Conservation (phyloP, 2,888 invertebrate genomes). For the Liopterus haemorrhoidalis region DNA sequence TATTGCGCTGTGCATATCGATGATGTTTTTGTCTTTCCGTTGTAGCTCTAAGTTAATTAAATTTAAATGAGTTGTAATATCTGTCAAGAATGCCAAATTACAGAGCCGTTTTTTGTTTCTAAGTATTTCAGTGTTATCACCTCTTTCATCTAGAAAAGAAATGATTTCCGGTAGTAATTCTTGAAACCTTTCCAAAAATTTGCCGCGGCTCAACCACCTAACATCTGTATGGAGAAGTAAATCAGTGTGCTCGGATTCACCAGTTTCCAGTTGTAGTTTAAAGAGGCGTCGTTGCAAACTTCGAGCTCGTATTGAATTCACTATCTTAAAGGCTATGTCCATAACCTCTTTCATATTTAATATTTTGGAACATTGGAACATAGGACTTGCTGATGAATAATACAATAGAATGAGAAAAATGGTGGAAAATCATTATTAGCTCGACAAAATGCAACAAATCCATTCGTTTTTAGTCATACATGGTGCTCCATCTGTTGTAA, state of each 20-base stretch:
- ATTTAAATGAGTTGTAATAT: constrained; percentile 20
- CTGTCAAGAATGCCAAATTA: constrained; percentile 21
- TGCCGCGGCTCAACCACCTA: constrained; percentile 25
- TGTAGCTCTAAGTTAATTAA: constrained; percentile 17
- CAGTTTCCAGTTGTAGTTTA: constrained; percentile 7
- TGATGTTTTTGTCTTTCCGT: constrained; percentile 21
- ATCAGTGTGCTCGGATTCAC: constrained; percentile 6
- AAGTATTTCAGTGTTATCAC: constrained; percentile 27
- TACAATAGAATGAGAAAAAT: constrained; percentile 28
- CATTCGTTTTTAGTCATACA: constrained; percentile 29
- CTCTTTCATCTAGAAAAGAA: constrained; percentile 30
- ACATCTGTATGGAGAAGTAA: constrained; percentile 17
- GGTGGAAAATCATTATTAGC: constrained; percentile 21
- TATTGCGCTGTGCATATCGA: constrained; percentile 25
- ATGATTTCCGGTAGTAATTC: constrained; percentile 29
- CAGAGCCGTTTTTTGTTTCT: constrained; percentile 26
- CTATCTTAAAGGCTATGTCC: constrained; percentile 15
- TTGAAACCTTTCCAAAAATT: constrained; percentile 30
- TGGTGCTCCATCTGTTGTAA: constrained; percentile 33
- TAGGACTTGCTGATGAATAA: constrained; percentile 27
- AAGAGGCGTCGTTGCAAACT: constrained; percentile 23
- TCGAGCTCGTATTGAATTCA: constrained; percentile 19
- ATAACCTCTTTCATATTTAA: constrained; percentile 16
- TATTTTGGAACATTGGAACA: constrained; percentile 24
- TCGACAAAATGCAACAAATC: constrained; percentile 27